Evolutionary conservation across 35 echinoderm and acorn worm species (phyloP).

Genomic region (Apostichopus japonicus): DNA sequence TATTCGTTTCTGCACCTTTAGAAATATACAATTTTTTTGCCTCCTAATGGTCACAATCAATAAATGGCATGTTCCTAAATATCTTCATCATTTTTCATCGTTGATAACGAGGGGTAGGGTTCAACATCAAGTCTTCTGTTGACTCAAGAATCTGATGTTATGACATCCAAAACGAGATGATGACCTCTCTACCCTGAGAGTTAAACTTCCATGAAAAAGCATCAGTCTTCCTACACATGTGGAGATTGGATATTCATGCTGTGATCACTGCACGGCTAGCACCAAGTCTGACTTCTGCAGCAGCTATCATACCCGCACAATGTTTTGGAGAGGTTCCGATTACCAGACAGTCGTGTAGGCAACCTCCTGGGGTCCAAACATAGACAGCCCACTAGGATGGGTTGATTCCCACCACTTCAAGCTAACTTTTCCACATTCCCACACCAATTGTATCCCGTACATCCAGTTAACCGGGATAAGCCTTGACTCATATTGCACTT

Average conservation of each 20-base stretch:
- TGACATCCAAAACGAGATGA: neutral
- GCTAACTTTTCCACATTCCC: neutral
- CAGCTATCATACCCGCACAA: neutral
- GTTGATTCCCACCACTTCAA: constrained; percentile 8
- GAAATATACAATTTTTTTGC: no score
- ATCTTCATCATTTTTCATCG: no score
- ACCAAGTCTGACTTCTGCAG: neutral
- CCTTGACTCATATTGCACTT: constrained; percentile 38
- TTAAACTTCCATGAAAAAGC: neutral
- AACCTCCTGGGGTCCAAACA: constrained; percentile 25
- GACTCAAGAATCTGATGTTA: no score
- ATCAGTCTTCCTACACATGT: neutral
- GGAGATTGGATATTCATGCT: neutral
- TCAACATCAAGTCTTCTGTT: no score
- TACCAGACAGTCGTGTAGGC: neutral
- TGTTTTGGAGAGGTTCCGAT: no score
- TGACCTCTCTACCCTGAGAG: neutral
- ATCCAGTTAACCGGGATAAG: constrained; percentile 9
- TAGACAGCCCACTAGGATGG: constrained; percentile 39
- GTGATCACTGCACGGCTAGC: neutral
- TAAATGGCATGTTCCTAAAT: no score
- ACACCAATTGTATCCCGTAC: constrained; percentile 18
- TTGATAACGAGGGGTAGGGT: no score
- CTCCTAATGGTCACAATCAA: no score
- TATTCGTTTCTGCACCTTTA: no score